These are phyloP conservation scores for Octodonta nipae DNA, from an alignment of 2,888 invertebrate species.

Conservation along the genomic window DNA sequence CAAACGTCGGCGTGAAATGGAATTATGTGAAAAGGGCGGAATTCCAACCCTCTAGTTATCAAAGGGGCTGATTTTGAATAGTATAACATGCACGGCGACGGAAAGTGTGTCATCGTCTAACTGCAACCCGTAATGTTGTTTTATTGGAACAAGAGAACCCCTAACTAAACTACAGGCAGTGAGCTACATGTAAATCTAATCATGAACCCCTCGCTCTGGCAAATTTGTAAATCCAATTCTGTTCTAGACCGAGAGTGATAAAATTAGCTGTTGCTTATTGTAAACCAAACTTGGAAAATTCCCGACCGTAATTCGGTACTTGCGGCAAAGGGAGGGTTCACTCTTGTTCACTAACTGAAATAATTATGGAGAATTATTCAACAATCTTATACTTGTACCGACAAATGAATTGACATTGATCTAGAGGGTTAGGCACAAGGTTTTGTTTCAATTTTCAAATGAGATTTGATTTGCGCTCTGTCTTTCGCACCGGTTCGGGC, in stretches of 20 bases:
- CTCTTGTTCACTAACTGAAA: constrained; percentile 28
- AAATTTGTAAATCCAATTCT: constrained; percentile 40
- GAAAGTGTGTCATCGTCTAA: constrained; percentile 33
- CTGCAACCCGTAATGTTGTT: constrained; percentile 22
- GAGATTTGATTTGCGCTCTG: no score
- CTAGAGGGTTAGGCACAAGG: constrained; percentile 23
- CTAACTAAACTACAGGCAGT: constrained; percentile 27
- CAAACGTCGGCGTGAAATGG: neutral
- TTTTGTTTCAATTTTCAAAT: constrained; percentile 33
- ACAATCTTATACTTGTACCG: constrained; percentile 29
- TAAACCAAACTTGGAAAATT: constrained; percentile 42
- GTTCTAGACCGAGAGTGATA: constrained; percentile 36
- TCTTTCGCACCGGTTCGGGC: no score
- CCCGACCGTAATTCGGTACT: constrained; percentile 36
- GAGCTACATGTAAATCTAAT: constrained; percentile 39
- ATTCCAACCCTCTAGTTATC: constrained; percentile 8
- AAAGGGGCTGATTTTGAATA: constrained; percentile 7
- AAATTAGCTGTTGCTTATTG: constrained; percentile 41
- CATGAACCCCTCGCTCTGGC: constrained; percentile 35
- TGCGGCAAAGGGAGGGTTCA: constrained; percentile 21
- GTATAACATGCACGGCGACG: constrained; percentile 30
- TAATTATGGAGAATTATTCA: constrained; percentile 36
- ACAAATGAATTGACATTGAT: constrained; percentile 38
- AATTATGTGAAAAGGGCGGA: neutral
- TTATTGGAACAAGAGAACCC: constrained; percentile 20